A percentile compares a stretch with the other conserved stretches of the same genome.
phyloP scores from a whole-genome alignment of 2,797 vertebrate genomes.

The Coluber constrictor region DNA sequence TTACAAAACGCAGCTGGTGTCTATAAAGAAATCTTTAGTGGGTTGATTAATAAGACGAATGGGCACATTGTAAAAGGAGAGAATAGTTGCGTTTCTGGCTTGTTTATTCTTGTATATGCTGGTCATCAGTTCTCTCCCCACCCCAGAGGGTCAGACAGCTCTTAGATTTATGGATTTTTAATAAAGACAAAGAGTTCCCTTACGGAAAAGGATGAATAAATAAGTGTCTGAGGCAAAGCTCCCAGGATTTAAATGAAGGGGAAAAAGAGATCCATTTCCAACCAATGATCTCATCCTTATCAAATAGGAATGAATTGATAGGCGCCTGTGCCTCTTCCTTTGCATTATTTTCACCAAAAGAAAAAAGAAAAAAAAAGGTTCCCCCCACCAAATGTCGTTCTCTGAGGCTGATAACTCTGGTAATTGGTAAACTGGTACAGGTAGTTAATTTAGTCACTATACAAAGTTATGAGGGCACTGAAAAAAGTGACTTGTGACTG shows the following conservation, averaged over 20 bases:
- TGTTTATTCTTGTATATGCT: conserved; percentile 8
- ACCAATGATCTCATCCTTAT: neutral
- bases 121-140: neutral
- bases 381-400: neutral
- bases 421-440: neutral
- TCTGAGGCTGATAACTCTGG: neutral
- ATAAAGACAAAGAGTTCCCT: conserved; percentile 3
- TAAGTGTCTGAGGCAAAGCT: neutral
- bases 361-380: too few species aligned
- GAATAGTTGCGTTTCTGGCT: neutral
- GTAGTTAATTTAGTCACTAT: neutral
- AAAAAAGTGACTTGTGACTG: neutral
- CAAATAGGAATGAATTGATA: neutral
- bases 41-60: conserved; percentile 5
- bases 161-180: conserved; percentile 6
- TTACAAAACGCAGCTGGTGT: conserved; percentile 17
- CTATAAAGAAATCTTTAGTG: neutral
- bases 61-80: neutral
- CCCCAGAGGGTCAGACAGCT: neutral
- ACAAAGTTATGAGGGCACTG: neutral
- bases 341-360: neutral
- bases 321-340: neutral
- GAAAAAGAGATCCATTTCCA: neutral
- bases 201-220: neutral
- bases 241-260: neutral